Evolutionary conservation across 1,140 invertebrate genomes (phyloP).

Genomic region (Parapsyche elsis): DNA sequence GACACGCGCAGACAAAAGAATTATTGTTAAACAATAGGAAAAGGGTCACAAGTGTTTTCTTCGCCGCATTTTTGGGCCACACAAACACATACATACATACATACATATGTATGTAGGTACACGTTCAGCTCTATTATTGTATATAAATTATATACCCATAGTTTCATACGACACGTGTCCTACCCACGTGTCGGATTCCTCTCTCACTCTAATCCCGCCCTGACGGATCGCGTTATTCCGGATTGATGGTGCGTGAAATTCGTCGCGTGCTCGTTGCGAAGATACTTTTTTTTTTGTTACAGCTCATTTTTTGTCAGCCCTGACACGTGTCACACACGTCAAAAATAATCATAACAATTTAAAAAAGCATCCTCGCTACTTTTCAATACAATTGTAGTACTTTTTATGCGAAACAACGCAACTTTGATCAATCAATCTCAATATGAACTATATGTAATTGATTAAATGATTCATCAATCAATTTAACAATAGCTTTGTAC

Average conservation of each 20-base stretch:
- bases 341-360: not conserved
- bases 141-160: conserved; percentile 6
- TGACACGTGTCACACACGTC: not conserved
- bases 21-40: conserved; percentile 24
- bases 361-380: too few relatives aligned
- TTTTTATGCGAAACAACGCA: too few relatives aligned
- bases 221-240: conserved; percentile 15
- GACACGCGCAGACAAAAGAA: conserved; percentile 5
- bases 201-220: not conserved
- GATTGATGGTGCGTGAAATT: conserved; percentile 26
- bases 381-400: too few relatives aligned
- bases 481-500: too few relatives aligned
- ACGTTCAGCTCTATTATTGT: conserved; percentile 8
- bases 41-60: conserved; percentile 4
- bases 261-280: conserved; percentile 4
- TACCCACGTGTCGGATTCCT: conserved; percentile 29
- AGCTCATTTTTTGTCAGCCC: not conserved
- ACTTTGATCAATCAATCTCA: too few relatives aligned
- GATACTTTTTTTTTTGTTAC: not conserved
- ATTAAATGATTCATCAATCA: too few relatives aligned
- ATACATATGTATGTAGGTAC: not conserved
- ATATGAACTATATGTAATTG: too few relatives aligned
- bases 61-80: not conserved
- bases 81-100: too few relatives aligned
- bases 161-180: conserved; percentile 1